phyloP scores from a whole-genome alignment of 1,140 invertebrate species.

The Antheraea mylitta region DNA sequence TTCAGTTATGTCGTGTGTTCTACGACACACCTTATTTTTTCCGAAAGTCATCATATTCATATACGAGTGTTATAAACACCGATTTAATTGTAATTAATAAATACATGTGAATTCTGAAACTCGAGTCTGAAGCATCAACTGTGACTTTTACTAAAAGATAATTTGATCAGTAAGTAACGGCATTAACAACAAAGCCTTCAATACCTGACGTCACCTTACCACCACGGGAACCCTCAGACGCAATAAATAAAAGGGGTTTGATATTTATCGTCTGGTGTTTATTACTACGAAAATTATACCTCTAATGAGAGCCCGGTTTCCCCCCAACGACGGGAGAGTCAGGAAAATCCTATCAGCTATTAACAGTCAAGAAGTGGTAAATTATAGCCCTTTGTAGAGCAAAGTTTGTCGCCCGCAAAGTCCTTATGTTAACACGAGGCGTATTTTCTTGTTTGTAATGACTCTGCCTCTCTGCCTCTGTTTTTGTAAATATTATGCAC shows the following conservation, averaged over 20 bases:
- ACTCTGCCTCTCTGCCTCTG: neutral
- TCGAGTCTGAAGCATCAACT: no score
- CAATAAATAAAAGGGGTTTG: slow-evolving; percentile 54
- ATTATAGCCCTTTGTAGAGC: slow-evolving; percentile 40
- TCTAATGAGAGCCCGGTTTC: slow-evolving; percentile 71
- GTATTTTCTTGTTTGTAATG: slow-evolving; percentile 9
- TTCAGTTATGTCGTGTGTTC: no score
- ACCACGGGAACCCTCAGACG: slow-evolving; percentile 32
- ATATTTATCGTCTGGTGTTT: slow-evolving; percentile 73
- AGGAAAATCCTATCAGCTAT: slow-evolving; percentile 75
- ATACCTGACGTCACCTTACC: slow-evolving; percentile 13
- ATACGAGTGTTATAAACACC: no score
- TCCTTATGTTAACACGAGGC: slow-evolving; percentile 56
- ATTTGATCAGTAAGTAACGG: neutral
- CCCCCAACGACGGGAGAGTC: slow-evolving; percentile 25
- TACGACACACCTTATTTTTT: no score
- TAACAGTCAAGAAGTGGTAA: slow-evolving; percentile 66
- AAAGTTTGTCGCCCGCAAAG: slow-evolving; percentile 38
- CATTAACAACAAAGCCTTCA: neutral
- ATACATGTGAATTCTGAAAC: no score
- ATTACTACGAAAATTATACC: slow-evolving; percentile 74
- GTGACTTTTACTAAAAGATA: no score
- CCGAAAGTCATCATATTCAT: no score
- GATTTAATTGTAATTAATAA: no score
- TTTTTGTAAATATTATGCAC: neutral